Conservation (phyloP, 1,140 invertebrate genomes). For the Marisa cornuarietis region DNA sequence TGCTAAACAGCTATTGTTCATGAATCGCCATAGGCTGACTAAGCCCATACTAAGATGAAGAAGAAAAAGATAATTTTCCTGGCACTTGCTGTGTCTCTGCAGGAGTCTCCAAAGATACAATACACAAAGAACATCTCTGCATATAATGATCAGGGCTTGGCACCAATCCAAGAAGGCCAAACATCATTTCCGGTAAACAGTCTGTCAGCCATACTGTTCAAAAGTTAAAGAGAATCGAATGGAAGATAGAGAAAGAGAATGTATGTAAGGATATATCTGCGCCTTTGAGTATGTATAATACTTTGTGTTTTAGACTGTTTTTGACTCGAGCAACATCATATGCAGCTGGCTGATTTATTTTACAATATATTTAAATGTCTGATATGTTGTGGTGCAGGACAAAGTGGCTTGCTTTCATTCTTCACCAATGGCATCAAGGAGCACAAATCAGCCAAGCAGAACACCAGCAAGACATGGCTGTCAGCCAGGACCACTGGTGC, state of each 20-base stretch:
- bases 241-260: not conserved
- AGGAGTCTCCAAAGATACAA: slow-evolving; percentile 8
- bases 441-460: slow-evolving; percentile 28
- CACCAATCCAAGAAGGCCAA: slow-evolving; percentile 9
- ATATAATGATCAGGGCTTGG: not conserved
- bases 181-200: slow-evolving; percentile 18
- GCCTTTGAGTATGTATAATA: not conserved
- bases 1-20: not conserved
- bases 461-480: slow-evolving; percentile 20
- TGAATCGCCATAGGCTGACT: too few relatives aligned
- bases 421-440: slow-evolving; percentile 24
- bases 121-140: not conserved
- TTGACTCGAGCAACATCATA: not conserved
- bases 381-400: slow-evolving; percentile 6
- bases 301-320: not conserved
- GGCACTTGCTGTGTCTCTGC: not conserved
- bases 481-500: slow-evolving; percentile 29
- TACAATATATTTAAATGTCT: not conserved
- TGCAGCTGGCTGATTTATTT: not conserved
- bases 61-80: not conserved
- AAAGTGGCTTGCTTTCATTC: slow-evolving; percentile 11
- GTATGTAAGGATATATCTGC: not conserved
- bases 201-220: not conserved
- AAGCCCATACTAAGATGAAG: not conserved
- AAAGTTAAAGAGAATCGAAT: not conserved